Percentiles rank a stretch among this genome's conserved stretches.
These are phyloP conservation scores for Drosophila gunungcola DNA, from an alignment of 1,140 invertebrate genomes.

Conservation along the genomic window DNA sequence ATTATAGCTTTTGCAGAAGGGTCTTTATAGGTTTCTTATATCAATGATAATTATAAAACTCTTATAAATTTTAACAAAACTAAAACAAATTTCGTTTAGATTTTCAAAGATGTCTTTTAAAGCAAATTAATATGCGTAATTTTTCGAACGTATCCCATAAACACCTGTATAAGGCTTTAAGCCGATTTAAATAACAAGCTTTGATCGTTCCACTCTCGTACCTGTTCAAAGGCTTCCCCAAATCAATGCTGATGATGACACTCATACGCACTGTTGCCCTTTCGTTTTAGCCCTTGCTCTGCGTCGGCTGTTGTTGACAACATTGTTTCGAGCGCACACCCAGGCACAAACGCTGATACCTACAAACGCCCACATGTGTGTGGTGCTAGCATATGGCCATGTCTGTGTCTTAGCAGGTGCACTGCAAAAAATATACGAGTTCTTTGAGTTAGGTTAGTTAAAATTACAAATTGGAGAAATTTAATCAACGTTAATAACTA, in stretches of 20 bases:
- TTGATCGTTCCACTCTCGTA: conserved; percentile 1
- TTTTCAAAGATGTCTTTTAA: no score
- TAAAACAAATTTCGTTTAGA: no score
- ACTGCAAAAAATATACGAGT: not conserved
- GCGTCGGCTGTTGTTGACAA: conserved; percentile 69
- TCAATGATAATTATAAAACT: no score
- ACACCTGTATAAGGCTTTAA: conserved; percentile 12
- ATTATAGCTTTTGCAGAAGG: no score
- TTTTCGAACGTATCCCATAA: not conserved
- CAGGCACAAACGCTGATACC: conserved; percentile 1
- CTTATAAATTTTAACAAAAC: no score
- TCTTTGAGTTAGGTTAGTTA: no score
- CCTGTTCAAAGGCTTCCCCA: conserved; percentile 37
- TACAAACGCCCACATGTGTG: conserved; percentile 7
- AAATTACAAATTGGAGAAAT: no score
- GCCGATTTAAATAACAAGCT: conserved; percentile 33
- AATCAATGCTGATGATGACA: conserved; percentile 75
- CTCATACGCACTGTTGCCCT: conserved; percentile 82
- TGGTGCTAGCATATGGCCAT: conserved; percentile 28
- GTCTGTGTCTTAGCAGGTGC: conserved; percentile 10
- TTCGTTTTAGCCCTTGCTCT: conserved; percentile 41
- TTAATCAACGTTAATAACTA: no score
- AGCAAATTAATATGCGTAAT: no score
- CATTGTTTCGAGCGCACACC: conserved; percentile 67
- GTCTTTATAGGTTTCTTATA: no score